phyloP scores from a whole-genome alignment of 2,888 invertebrate species.

The Isoperla grammatica region DNA sequence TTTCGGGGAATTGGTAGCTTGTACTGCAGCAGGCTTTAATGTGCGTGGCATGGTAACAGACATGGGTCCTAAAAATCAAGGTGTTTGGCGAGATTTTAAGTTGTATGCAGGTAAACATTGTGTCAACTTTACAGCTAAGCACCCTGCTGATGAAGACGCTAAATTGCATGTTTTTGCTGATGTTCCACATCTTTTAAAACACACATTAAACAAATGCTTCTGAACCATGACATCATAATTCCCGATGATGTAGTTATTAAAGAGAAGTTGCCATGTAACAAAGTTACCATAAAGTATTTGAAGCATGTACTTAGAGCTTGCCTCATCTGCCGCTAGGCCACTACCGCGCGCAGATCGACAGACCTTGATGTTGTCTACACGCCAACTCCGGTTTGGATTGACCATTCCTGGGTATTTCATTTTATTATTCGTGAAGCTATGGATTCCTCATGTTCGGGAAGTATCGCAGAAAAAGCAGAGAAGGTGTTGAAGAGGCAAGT shows the following conservation, averaged over 20 bases:
- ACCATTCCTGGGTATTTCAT: too few relatives aligned
- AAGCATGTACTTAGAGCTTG: background rate
- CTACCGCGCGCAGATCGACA: too few relatives aligned
- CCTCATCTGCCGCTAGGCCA: too few relatives aligned
- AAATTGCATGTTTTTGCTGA: background rate
- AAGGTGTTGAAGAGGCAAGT: too few relatives aligned
- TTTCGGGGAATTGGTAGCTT: background rate
- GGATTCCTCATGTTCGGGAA: too few relatives aligned
- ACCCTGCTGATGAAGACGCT: background rate
- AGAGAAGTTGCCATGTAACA: background rate
- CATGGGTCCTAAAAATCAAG: constrained; percentile 14
- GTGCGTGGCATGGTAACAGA: constrained; percentile 5
- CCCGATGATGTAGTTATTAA: background rate
- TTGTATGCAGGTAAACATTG: background rate
- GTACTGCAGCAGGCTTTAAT: background rate
- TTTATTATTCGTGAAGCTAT: too few relatives aligned
- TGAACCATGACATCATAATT: background rate
- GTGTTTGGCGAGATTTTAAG: background rate
- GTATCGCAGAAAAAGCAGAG: too few relatives aligned
- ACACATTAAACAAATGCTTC: background rate
- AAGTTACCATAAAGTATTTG: background rate
- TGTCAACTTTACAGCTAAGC: too few relatives aligned
- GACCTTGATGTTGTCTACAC: too few relatives aligned
- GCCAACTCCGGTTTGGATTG: too few relatives aligned
- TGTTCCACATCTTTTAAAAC: constrained; percentile 9